Conservation (phyloP, 2,797 vertebrate genomes). For the Enoplosus armatus region DNA sequence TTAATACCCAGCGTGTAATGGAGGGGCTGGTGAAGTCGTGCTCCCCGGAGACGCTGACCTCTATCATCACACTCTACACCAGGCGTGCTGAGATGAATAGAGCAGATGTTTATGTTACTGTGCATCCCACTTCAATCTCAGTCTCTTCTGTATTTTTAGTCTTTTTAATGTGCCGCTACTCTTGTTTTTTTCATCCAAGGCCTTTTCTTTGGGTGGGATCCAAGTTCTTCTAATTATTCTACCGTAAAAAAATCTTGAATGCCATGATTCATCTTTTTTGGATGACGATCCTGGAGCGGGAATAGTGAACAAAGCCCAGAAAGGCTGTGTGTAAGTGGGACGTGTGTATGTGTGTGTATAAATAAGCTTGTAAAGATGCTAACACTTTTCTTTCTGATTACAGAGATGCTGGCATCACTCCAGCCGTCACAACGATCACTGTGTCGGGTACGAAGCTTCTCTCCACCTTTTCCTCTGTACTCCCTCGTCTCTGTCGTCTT, state of each 20-base stretch:
- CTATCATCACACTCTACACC: conserved; percentile 25
- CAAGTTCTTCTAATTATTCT: conserved; percentile 60
- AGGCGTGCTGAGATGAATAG: conserved; percentile 31
- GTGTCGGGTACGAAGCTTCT: conserved; percentile 89
- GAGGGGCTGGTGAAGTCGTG: conserved; percentile 15
- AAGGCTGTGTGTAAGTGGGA: conserved; percentile 10
- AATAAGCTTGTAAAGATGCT: conserved; percentile 42
- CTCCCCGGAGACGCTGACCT: conserved; percentile 54
- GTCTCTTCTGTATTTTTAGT: conserved; percentile 49
- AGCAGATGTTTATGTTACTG: conserved; percentile 34
- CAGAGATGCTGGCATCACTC: conserved; percentile 96
- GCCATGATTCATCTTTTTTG: conserved; percentile 66
- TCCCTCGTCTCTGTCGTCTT: conserved; percentile 44
- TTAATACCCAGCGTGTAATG: conserved; percentile 37
- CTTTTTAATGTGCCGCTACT: conserved; percentile 41
- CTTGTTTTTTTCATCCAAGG: conserved; percentile 36
- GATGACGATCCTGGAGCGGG: conserved; percentile 47
- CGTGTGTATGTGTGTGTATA: conserved; percentile 8
- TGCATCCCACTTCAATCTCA: conserved; percentile 32
- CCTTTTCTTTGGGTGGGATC: conserved; percentile 32
- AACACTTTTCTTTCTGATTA: conserved; percentile 51
- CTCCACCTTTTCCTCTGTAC: conserved; percentile 32
- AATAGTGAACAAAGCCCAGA: conserved; percentile 45
- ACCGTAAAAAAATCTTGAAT: conserved; percentile 42
- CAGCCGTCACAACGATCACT: conserved; percentile 90